phyloP scores from a whole-genome alignment of 2,113 vertebrate genomes.

The Recurvirostra avosetta region DNA sequence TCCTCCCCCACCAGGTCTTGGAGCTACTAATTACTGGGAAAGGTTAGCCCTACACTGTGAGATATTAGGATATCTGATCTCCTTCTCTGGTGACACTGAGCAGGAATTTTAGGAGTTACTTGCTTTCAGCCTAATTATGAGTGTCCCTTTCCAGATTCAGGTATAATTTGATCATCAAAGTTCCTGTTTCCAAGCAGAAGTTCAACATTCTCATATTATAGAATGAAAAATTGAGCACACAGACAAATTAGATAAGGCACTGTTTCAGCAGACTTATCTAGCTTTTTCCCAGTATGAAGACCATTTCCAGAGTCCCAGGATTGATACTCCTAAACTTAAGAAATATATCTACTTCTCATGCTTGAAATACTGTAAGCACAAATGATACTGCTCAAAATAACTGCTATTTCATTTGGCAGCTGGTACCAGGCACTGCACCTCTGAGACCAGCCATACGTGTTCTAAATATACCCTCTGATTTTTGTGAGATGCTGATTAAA shows the following conservation, averaged over 20 bases:
- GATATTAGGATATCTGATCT: not conserved
- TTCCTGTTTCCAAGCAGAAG: not conserved
- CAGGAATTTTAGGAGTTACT: not conserved
- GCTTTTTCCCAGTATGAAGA: not conserved
- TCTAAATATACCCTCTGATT: slow-evolving; percentile 36
- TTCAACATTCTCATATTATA: not conserved
- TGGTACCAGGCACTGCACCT: not conserved
- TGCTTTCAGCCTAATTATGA: not conserved
- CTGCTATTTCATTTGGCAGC: not conserved
- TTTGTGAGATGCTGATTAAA: not conserved
- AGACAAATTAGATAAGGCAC: not conserved
- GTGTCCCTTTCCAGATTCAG: not conserved
- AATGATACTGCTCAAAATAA: not conserved
- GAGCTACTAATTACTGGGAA: slow-evolving; percentile 10
- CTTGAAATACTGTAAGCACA: not conserved
- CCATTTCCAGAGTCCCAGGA: not conserved
- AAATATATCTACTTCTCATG: not conserved
- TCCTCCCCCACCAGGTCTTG: not conserved
- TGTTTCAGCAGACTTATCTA: not conserved
- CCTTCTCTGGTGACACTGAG: not conserved
- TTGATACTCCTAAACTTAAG: not conserved
- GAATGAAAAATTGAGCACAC: not conserved
- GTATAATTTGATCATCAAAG: not conserved
- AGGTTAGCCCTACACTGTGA: not conserved
- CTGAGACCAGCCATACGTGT: not conserved